Conservation (phyloP, 2,888 invertebrate genomes). For the Chelonus formosanus region DNA sequence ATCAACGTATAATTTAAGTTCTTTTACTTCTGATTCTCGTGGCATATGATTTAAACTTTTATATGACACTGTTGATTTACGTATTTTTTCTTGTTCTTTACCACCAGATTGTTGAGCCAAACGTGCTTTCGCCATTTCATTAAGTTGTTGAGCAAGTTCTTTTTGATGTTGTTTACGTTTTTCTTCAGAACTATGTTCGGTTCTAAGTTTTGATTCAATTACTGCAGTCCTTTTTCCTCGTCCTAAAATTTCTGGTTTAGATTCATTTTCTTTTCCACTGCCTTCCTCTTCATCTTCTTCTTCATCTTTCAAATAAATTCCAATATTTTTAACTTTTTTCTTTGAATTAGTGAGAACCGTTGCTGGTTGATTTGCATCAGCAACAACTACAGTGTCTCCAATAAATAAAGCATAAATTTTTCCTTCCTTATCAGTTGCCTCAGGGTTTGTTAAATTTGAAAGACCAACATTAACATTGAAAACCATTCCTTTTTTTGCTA, state of each 20-base stretch:
- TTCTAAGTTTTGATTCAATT: constrained; percentile 90
- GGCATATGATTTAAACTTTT: constrained; percentile 93
- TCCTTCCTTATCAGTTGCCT: constrained; percentile 84
- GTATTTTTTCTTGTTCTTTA: constrained; percentile 86
- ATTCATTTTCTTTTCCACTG: constrained; percentile 70
- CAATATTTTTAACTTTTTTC: constrained; percentile 94
- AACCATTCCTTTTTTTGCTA: constrained; percentile 92
- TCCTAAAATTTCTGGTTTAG: constrained; percentile 75
- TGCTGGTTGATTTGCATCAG: constrained; percentile 84
- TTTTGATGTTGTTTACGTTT: constrained; percentile 97
- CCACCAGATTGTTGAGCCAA: constrained; percentile 87
- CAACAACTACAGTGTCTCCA: constrained; percentile 96
- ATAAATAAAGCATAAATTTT: constrained; percentile 93
- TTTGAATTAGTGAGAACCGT: constrained; percentile 89
- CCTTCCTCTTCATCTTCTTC: constrained; percentile 82
- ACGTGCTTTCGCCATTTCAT: constrained; percentile 92
- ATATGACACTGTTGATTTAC: constrained; percentile 95
- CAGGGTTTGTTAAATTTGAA: constrained; percentile 82
- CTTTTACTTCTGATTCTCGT: constrained; percentile 89
- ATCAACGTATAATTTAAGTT: constrained; percentile 94
- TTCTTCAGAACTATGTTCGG: constrained; percentile 95
- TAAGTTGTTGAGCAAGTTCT: constrained; percentile 88
- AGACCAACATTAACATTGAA: constrained; percentile 96
- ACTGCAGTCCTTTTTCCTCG: constrained; percentile 88
- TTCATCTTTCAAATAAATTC: constrained; percentile 88